phyloP scores from a whole-genome alignment of 2,113 vertebrate genomes.

The Sylvia atricapilla region DNA sequence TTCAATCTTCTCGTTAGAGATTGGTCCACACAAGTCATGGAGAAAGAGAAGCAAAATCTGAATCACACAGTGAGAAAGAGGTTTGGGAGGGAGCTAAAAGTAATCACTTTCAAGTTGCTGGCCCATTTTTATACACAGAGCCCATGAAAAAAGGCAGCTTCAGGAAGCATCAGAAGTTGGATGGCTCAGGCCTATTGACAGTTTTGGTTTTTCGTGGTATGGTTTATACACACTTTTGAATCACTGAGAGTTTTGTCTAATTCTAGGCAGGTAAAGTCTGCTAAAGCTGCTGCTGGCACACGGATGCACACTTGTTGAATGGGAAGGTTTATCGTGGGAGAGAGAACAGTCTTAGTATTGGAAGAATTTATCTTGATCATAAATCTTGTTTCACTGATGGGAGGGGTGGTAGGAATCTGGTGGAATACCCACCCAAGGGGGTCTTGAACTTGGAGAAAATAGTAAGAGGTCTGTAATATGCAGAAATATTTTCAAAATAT shows the following conservation, averaged over 20 bases:
- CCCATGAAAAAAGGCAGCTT: not conserved
- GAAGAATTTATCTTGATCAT: not conserved
- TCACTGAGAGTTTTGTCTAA: not conserved
- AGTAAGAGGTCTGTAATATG: not conserved
- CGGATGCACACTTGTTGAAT: fast-evolving
- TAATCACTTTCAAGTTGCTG: not conserved
- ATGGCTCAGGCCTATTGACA: not conserved
- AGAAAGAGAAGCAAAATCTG: not conserved
- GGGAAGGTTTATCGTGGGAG: not conserved
- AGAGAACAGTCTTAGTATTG: not conserved
- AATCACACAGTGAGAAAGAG: not conserved
- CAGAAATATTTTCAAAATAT: not conserved
- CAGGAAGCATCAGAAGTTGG: not conserved
- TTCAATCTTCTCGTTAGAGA: not conserved
- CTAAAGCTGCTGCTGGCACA: not conserved
- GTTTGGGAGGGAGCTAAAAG: not conserved
- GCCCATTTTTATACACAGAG: not conserved
- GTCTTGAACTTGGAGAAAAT: not conserved
- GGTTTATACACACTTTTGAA: not conserved
- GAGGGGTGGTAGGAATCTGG: not conserved
- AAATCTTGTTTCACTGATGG: not conserved
- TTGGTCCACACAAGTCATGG: not conserved
- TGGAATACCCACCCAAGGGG: not conserved
- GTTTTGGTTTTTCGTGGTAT: not conserved
- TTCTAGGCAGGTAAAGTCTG: not conserved